phyloP scores from a whole-genome alignment of 1,140 invertebrate species.

The Diachasmimorpha longicaudata region DNA sequence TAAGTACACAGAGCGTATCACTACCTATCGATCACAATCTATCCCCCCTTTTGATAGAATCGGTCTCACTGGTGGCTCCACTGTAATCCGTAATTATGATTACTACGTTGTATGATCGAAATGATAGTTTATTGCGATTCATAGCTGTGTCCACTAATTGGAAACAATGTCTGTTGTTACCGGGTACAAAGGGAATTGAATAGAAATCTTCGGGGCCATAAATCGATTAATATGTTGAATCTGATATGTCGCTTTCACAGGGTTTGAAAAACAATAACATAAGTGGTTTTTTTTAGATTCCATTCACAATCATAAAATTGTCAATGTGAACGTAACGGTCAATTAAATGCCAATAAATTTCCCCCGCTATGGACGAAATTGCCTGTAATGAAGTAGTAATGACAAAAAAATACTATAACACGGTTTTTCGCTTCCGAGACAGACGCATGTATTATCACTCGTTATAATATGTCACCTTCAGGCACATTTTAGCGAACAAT shows the following conservation, averaged over 20 bases:
- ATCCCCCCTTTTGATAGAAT: neutral
- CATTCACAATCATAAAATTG: neutral
- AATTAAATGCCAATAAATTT: too few species aligned
- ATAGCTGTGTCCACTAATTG: neutral
- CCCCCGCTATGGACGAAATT: too few species aligned
- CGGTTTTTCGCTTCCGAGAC: too few species aligned
- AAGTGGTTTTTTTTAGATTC: neutral
- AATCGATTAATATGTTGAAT: neutral
- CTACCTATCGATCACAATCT: neutral
- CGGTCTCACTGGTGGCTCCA: neutral
- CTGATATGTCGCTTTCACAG: too few species aligned
- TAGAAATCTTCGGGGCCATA: neutral
- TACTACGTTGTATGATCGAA: neutral
- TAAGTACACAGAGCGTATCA: neutral
- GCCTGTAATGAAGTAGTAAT: too few species aligned
- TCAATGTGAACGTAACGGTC: too few species aligned
- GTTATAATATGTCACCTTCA: too few species aligned
- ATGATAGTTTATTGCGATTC: neutral
- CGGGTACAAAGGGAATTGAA: neutral
- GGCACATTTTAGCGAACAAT: neutral
- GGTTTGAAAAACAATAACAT: too few species aligned
- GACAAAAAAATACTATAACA: too few species aligned
- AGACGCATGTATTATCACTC: too few species aligned
- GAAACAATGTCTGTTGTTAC: neutral
- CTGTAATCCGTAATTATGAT: neutral